Conservation (phyloP, 2,888 invertebrate species). For the Yponomeuta plumbellus region DNA sequence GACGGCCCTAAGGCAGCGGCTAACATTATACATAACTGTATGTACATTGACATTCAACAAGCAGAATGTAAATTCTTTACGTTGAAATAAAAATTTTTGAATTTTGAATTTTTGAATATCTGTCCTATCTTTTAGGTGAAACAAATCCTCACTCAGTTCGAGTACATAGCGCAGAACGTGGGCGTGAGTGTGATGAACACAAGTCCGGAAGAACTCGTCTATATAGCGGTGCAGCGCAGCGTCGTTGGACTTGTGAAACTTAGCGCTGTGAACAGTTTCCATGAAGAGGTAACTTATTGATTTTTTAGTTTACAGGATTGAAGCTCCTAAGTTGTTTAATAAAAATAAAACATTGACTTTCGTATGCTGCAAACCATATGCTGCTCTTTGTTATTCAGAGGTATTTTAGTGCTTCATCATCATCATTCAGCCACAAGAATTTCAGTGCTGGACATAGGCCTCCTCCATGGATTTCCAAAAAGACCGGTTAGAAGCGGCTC, state of each 20-base stretch:
- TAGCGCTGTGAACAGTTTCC: slow-evolving; percentile 45
- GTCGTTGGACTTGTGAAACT: slow-evolving; percentile 47
- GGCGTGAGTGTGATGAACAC: slow-evolving; percentile 29
- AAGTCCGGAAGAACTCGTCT: slow-evolving; percentile 53
- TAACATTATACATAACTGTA: too few relatives aligned
- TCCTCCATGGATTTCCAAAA: too few relatives aligned
- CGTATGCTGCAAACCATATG: background rate
- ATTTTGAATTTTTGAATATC: background rate
- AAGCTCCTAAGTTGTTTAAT: background rate
- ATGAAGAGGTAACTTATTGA: slow-evolving; percentile 42
- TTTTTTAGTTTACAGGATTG: background rate
- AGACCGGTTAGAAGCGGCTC: too few relatives aligned
- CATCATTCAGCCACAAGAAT: too few relatives aligned
- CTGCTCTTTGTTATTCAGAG: too few relatives aligned
- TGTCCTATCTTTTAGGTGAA: slow-evolving; percentile 41
- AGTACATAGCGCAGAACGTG: slow-evolving; percentile 44
- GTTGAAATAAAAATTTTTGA: too few relatives aligned
- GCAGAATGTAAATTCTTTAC: too few relatives aligned
- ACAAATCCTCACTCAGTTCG: slow-evolving; percentile 60
- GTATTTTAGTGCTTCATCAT: too few relatives aligned
- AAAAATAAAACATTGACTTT: background rate
- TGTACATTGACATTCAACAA: too few relatives aligned
- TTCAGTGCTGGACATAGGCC: too few relatives aligned
- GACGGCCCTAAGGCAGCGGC: too few relatives aligned
- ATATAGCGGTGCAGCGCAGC: slow-evolving; percentile 49